Percentiles rank a stretch among this genome's conserved stretches.
Evolutionary conservation across 1,140 invertebrate species (phyloP).

Genomic region (Sinella curviseta): DNA sequence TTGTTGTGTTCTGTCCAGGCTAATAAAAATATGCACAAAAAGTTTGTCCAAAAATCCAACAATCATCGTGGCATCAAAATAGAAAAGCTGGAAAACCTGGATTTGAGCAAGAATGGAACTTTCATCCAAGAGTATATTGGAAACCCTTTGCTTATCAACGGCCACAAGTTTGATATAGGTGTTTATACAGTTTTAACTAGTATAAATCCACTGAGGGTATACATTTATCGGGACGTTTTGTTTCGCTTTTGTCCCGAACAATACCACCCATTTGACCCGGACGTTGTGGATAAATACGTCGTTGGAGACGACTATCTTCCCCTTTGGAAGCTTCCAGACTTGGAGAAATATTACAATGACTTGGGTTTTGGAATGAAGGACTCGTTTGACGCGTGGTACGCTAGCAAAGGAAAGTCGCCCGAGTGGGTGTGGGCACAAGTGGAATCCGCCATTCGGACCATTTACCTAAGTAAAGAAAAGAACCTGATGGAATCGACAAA

Average conservation of each 20-base stretch:
- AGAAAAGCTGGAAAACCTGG: constrained; percentile 67
- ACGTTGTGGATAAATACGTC: constrained; percentile 84
- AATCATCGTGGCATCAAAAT: constrained; percentile 86
- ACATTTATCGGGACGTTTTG: constrained; percentile 86
- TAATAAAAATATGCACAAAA: constrained; percentile 65
- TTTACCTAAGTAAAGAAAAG: constrained; percentile 74
- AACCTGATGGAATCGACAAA: constrained; percentile 55
- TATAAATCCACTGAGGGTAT: constrained; percentile 83
- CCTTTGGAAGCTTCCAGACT: constrained; percentile 86
- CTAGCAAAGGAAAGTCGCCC: constrained; percentile 64
- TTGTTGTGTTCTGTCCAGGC: constrained; percentile 53
- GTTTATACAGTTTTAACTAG: constrained; percentile 91
- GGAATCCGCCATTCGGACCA: constrained; percentile 71
- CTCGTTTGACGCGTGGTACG: constrained; percentile 69
- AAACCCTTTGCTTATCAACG: constrained; percentile 78
- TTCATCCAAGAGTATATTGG: constrained; percentile 82
- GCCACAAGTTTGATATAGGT: constrained; percentile 94
- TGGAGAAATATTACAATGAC: constrained; percentile 73
- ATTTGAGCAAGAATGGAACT: constrained; percentile 70
- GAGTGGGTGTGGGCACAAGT: constrained; percentile 78
- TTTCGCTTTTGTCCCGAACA: constrained; percentile 89
- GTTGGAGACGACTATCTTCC: constrained; percentile 93
- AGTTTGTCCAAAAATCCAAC: constrained; percentile 91
- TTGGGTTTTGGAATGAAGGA: constrained; percentile 83
- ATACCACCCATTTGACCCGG: constrained; percentile 87